Conservation (phyloP, 2,888 invertebrate species). For the Ephialtes manifestator region DNA sequence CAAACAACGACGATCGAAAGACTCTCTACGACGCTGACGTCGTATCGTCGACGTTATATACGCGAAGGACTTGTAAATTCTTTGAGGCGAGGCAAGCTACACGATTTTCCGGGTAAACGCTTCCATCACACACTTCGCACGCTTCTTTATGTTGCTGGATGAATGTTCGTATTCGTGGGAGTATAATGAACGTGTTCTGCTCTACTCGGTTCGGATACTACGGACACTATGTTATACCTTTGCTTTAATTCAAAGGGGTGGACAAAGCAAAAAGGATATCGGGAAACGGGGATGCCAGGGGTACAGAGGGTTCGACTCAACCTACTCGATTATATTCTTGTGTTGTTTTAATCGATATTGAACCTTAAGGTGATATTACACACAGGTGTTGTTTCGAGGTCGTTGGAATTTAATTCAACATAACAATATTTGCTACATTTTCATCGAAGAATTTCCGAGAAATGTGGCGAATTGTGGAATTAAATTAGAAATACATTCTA, state of each 20-base stretch:
- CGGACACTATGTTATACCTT: conserved; percentile 6
- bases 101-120: conserved; percentile 73
- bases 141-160: conserved; percentile 50
- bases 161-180: conserved; percentile 33
- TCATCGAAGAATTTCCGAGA: too few relatives aligned
- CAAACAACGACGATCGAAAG: conserved; percentile 62
- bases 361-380: neutral
- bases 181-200: conserved; percentile 47
- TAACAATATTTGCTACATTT: too few relatives aligned
- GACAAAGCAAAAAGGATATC: conserved; percentile 28
- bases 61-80: conserved; percentile 71
- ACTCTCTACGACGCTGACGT: conserved; percentile 43
- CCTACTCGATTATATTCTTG: conserved; percentile 8
- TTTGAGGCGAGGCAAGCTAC: conserved; percentile 69
- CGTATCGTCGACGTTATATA: conserved; percentile 45
- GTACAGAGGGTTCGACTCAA: neutral
- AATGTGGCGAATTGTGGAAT: too few relatives aligned
- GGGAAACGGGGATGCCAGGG: neutral
- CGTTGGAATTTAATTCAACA: too few relatives aligned
- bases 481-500: too few relatives aligned
- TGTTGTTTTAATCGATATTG: neutral
- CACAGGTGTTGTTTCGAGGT: neutral
- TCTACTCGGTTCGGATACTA: conserved; percentile 17
- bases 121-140: conserved; percentile 54
- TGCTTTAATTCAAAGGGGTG: conserved; percentile 17